These are phyloP conservation scores for Acrobasis consociella DNA, from an alignment of 2,888 invertebrate species.

Conservation along the genomic window DNA sequence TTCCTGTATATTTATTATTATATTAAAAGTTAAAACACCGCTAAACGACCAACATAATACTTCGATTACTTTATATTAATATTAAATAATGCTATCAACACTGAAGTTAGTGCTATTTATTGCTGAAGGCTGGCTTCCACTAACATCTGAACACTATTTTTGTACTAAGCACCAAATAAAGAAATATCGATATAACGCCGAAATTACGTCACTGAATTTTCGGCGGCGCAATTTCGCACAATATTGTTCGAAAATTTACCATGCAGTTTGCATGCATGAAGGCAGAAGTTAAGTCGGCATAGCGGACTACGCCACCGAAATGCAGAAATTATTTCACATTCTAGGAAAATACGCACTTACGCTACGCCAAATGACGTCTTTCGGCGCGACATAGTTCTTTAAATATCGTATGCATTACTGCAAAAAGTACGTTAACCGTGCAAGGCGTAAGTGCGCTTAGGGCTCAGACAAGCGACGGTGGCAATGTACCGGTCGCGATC, in stretches of 20 bases:
- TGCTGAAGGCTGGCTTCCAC: constrained; percentile 12
- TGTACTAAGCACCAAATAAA: constrained; percentile 30
- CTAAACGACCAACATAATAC: constrained; percentile 20
- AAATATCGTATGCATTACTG: no score
- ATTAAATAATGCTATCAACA: constrained; percentile 14
- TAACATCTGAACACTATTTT: constrained; percentile 22
- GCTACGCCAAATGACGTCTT: no score
- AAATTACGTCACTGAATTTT: not conserved
- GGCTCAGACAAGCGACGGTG: no score
- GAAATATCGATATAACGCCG: not conserved
- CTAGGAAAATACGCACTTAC: no score
- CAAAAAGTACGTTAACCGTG: no score
- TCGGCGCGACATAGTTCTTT: no score
- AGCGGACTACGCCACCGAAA: no score
- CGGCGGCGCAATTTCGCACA: not conserved
- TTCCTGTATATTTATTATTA: not conserved
- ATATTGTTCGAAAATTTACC: not conserved
- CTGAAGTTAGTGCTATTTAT: constrained; percentile 14
- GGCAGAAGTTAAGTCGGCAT: no score
- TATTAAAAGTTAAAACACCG: not conserved
- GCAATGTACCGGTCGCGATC: no score
- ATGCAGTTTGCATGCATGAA: no score
- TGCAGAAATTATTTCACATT: no score
- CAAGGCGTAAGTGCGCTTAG: no score
- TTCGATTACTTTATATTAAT: constrained; percentile 14